Percentiles rank a stretch among this genome's conserved stretches.
These are phyloP conservation scores for Willisornis vidua DNA, from an alignment of 2,113 vertebrate species.

Conservation along the genomic window DNA sequence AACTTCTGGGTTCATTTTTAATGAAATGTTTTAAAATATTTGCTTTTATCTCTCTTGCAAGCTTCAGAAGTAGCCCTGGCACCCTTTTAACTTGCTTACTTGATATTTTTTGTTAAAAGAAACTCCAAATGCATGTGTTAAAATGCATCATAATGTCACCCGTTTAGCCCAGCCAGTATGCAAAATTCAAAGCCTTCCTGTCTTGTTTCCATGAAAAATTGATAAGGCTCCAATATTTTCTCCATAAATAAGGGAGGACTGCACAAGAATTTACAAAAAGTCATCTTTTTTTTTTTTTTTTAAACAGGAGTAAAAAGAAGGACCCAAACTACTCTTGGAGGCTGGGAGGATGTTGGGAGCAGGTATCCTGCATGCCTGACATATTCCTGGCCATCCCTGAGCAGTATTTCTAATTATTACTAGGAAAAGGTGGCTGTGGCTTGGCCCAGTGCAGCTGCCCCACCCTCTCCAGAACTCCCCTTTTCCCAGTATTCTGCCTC, in stretches of 20 bases:
- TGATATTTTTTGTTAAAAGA: background rate
- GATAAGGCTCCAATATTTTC: background rate
- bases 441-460: background rate
- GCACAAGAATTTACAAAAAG: background rate
- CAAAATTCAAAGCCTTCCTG: slow-evolving; percentile 9
- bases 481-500: accelerated
- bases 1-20: slow-evolving; percentile 49
- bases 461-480: background rate
- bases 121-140: background rate
- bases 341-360: background rate
- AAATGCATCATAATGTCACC: slow-evolving; percentile 7
- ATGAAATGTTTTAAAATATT: slow-evolving; percentile 51
- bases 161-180: slow-evolving; percentile 1
- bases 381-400: background rate
- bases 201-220: slow-evolving; percentile 17
- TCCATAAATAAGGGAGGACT: background rate
- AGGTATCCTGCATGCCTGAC: background rate
- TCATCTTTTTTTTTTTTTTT: background rate
- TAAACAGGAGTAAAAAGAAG: background rate
- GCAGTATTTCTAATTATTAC: background rate
- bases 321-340: background rate
- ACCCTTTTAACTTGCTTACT: slow-evolving; percentile 44
- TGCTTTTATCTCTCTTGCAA: slow-evolving; percentile 48
- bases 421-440: background rate
- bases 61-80: slow-evolving; percentile 41